Base-by-base conservation (phyloP, 2,888 invertebrate genomes). In the Unio pictorum region DNA sequence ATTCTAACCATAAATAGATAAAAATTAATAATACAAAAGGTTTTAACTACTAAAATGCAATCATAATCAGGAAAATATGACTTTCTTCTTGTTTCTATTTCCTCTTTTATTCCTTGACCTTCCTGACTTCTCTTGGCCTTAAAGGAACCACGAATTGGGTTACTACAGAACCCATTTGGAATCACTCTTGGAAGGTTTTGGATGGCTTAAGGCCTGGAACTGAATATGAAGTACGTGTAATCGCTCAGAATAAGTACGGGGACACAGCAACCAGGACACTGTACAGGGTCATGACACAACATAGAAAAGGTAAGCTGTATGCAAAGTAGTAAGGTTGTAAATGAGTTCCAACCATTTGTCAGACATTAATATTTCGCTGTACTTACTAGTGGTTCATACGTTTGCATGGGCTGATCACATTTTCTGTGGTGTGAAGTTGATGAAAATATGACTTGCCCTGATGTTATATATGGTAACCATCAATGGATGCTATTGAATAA, bases 161-260 rank as follows among this genome's bases (percentile, higher is more conserved):
- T 57, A 72, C 67, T 23, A 78, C 81, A 18, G 77, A 80, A 66
- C 76, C 80, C 61, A 80, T 80, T 59, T 79, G 78, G 77, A 78
- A 78, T 59, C 78, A 79, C 63, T 78, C 79, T 8, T 85, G 84
- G 85, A 77, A 80, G 73, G 78, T 81, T 54, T 75, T 85, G 57
- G 79, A 81, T 73, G 71, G 79, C 45, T 75, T 82, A 59, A 71
- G 73, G 26, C 83, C 83, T 3, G 74, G 79, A 56, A 79, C 75
- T 8, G 82, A 82, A 61, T 81, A 84, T 61, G 81, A 85, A 76
- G 81, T 85, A 23, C 69, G 83, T 60, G 75, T 85, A 45, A 79
- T 79, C 56, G 84, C 84, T 71, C 76, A 80, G 69, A 85, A 85
- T 79, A 77, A 81, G 58, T 74, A 79, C 67, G 85, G 85, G 17